Evolutionary conservation across 2,888 invertebrate species (phyloP), one percentile per base, ranked within the genome.

Genomic region (Drosophila ezoana): DNA sequence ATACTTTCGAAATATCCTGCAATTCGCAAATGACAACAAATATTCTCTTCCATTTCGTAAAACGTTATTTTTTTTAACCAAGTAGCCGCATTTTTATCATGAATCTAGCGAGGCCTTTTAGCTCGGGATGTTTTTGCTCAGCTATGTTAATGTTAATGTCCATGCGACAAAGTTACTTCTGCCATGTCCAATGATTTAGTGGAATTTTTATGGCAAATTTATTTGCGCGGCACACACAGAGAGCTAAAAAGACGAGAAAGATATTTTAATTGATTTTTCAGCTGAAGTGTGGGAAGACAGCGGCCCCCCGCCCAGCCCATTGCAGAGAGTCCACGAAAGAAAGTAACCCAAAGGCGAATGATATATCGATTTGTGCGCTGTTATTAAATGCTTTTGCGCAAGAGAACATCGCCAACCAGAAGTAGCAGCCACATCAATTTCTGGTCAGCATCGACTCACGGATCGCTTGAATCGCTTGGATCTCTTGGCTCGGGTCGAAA

Each of bases 161-260:
- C 72, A 65, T 67, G 78, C 79, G 81, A 80, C 77, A 78, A 77
- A 72, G 81, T 68, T 65, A 54, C 47, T 51, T 49, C 71, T 72
- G 77, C 67, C 78, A 72, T 56, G 60, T 64, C 48, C 68, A 88
- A 83, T 82, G 82, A 82, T 82, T 82, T 82, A 83, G 81, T 83
- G 87, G 89, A 77, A 87, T 87, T 83, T 88, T 87, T 78, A 88
- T 87, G 87, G 81, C 68, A 84, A 88, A 83, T 82, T 82, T 82
- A 82, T 82, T 87, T 72, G 83, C 74, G 53, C 72, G 37, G 58
- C 64, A 61, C 45, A 38, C 51, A 57, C 33, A 53, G 52, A 57
- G 44, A 64, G 49, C 18, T 40, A 16, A n/a, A 53, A 41, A 56
- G 54, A 70, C 63, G 61, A 72, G 77, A 76, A 74, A 88, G 84